Evolutionary conservation across 2,113 vertebrate genomes (phyloP).

Genomic region (Callopanchax toddi): DNA sequence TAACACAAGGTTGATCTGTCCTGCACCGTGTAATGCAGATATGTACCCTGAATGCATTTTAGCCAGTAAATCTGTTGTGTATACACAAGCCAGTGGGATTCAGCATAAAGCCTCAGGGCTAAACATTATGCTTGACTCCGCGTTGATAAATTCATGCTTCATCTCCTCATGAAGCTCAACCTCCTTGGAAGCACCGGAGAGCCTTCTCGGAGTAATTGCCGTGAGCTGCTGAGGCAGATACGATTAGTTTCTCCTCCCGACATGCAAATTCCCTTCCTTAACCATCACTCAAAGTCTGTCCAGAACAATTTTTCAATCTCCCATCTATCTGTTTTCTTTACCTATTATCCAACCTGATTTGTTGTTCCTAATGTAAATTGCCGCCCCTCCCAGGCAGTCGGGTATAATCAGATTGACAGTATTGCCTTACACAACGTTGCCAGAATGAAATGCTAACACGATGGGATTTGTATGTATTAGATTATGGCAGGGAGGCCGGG

Average conservation of each 20-base stretch:
- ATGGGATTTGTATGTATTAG: slow-evolving; percentile 77
- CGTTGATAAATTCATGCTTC: slow-evolving; percentile 57
- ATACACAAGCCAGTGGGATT: slow-evolving; percentile 35
- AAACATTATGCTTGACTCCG: slow-evolving; percentile 41
- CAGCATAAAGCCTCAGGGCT: slow-evolving; percentile 47
- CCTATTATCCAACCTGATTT: slow-evolving; percentile 71
- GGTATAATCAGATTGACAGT: slow-evolving; percentile 77
- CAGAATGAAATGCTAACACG: slow-evolving; percentile 79
- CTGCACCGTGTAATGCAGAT: slow-evolving; percentile 23
- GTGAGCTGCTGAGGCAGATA: slow-evolving; percentile 50
- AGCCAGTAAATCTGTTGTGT: slow-evolving; percentile 28
- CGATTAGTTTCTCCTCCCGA: slow-evolving; percentile 41
- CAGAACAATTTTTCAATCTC: slow-evolving; percentile 56
- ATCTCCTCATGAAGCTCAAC: slow-evolving; percentile 47
- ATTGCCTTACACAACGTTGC: slow-evolving; percentile 72
- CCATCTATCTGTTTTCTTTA: slow-evolving; percentile 66
- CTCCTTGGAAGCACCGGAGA: slow-evolving; percentile 33
- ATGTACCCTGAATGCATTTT: slow-evolving; percentile 27
- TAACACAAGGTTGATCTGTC: slow-evolving; percentile 16
- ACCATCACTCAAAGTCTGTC: slow-evolving; percentile 64
- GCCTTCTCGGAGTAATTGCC: slow-evolving; percentile 60
- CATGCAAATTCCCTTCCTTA: slow-evolving; percentile 45
- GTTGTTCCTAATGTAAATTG: slow-evolving; percentile 72
- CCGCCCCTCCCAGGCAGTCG: slow-evolving; percentile 41
- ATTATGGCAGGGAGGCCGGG: slow-evolving; percentile 71